A percentile compares a stretch with the other conserved stretches of the same genome.
phyloP scores from a whole-genome alignment of 2,113 vertebrate species.

The Oreamnos americanus region DNA sequence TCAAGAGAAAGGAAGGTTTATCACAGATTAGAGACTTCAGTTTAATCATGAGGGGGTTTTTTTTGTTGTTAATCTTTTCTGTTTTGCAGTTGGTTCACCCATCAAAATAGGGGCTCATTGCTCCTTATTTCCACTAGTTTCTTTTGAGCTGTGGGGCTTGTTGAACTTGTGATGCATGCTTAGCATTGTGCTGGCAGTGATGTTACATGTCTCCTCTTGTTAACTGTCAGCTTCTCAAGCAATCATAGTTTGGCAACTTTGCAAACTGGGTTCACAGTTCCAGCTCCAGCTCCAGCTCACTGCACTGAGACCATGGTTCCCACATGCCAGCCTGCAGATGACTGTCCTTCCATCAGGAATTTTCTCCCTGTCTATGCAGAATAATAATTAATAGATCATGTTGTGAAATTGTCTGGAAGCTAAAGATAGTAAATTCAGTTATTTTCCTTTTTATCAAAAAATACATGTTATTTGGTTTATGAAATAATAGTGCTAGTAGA shows the following conservation, averaged over 20 bases:
- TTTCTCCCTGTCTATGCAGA: not conserved
- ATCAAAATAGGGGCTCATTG: not conserved
- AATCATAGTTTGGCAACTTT: rapidly evolving
- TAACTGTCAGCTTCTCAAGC: not conserved
- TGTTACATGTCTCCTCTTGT: not conserved
- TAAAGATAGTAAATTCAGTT: not conserved
- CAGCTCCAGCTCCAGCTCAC: not conserved
- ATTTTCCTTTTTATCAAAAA: not conserved
- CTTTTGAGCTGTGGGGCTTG: not conserved
- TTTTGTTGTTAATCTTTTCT: not conserved
- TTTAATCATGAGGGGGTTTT: not conserved
- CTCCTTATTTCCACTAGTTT: not conserved
- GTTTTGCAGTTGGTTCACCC: not conserved
- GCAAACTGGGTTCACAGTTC: not conserved
- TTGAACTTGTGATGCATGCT: not conserved
- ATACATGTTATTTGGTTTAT: not conserved
- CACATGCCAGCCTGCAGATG: not conserved
- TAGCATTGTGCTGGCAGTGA: rapidly evolving
- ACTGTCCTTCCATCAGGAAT: no score
- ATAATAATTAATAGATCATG: not conserved
- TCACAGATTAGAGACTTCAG: not conserved
- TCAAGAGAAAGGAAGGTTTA: not conserved
- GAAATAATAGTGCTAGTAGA: not conserved
- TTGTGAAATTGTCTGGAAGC: not conserved
- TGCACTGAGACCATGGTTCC: rapidly evolving